A percentile compares a stretch with the other conserved stretches of the same genome.
Conservation (phyloP, 2,888 invertebrate genomes). For the Brachylomia viminalis region DNA sequence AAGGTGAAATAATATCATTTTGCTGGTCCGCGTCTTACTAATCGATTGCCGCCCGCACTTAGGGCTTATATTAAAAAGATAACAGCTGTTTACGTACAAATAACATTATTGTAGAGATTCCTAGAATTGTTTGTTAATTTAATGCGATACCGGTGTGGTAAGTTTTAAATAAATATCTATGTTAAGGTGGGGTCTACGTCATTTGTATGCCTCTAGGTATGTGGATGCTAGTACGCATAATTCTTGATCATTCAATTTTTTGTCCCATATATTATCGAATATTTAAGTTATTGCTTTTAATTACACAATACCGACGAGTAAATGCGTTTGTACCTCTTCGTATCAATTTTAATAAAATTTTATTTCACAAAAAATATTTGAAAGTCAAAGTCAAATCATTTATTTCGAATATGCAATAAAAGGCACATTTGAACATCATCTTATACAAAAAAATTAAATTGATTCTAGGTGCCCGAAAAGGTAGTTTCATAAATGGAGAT, state of each 20-base stretch:
- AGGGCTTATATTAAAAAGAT: constrained; percentile 63
- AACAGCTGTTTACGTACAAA: constrained; percentile 27
- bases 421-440: too few species aligned
- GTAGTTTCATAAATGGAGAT: too few species aligned
- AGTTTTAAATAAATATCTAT: constrained; percentile 3
- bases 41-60: constrained; percentile 38
- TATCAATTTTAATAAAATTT: not conserved
- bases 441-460: too few species aligned
- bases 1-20: constrained; percentile 54
- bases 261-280: not conserved
- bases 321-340: not conserved
- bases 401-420: too few species aligned
- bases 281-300: not conserved
- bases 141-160: not conserved
- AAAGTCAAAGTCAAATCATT: too few species aligned
- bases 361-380: not conserved
- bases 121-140: constrained; percentile 32
- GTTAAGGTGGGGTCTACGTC: not conserved
- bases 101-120: constrained; percentile 31
- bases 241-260: not conserved
- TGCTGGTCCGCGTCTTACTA: constrained; percentile 26
- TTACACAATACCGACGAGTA: not conserved
- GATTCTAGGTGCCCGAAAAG: too few species aligned
- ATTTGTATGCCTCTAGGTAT: not conserved
- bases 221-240: too few species aligned